Evolutionary conservation across 2,797 vertebrate species (phyloP).

Genomic region (Crenichthys baileyi): DNA sequence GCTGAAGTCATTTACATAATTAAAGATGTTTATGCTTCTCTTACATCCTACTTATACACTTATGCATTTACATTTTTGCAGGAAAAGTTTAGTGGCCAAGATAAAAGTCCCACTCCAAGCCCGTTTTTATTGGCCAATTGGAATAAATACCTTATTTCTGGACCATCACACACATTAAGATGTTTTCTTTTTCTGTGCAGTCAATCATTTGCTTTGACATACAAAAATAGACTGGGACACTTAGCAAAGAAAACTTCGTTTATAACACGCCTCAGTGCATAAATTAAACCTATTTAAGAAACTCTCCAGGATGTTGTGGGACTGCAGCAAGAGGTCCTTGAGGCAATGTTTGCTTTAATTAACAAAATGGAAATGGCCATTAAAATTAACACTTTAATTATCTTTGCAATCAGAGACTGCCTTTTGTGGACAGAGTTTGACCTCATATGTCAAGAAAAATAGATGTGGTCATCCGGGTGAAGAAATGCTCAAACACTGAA

Average conservation of each 20-base stretch:
- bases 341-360: slow-evolving; percentile 80
- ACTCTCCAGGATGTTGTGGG: slow-evolving; percentile 70
- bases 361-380: slow-evolving; percentile 78
- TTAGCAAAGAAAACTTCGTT: slow-evolving; percentile 86
- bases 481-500: slow-evolving; percentile 67
- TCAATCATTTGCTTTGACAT: slow-evolving; percentile 83
- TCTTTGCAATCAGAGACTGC: slow-evolving; percentile 61
- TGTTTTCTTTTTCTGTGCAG: slow-evolving; percentile 79
- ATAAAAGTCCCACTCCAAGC: slow-evolving; percentile 58
- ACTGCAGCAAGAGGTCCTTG: slow-evolving; percentile 72
- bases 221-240: slow-evolving; percentile 81
- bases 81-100: slow-evolving; percentile 34
- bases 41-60: slow-evolving; percentile 62
- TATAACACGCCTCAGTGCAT: slow-evolving; percentile 72
- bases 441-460: slow-evolving; percentile 26
- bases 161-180: slow-evolving; percentile 72
- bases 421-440: slow-evolving; percentile 43
- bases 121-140: slow-evolving; percentile 66
- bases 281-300: slow-evolving; percentile 75
- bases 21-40: slow-evolving; percentile 59
- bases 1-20: slow-evolving; percentile 51
- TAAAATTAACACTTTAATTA: slow-evolving; percentile 80
- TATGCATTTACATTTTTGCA: slow-evolving; percentile 56
- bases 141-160: slow-evolving; percentile 65
- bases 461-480: slow-evolving; percentile 33